Conservation (phyloP, 2,113 vertebrate species). For the Laticauda laticaudata region DNA sequence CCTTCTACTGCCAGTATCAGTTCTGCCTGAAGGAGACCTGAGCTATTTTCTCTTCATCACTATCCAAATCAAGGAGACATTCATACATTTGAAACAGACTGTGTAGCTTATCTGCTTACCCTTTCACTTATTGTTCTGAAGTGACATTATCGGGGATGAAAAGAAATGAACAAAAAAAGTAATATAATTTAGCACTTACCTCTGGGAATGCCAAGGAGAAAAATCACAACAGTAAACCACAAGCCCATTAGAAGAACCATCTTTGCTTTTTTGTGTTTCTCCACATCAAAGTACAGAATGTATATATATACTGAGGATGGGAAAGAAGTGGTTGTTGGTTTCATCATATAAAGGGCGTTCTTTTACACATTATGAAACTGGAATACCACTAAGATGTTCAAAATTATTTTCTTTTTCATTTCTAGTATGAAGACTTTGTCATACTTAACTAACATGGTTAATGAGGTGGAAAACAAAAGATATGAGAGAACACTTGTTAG, state of each 20-base stretch:
- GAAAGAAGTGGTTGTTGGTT: slow-evolving; percentile 66
- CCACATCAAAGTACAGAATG: not conserved
- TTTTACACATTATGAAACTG: slow-evolving; percentile 6
- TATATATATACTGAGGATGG: not conserved
- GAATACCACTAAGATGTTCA: rapidly evolving
- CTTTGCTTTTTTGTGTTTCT: slow-evolving; percentile 17
- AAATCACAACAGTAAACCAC: not conserved
- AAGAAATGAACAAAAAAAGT: slow-evolving; percentile 1
- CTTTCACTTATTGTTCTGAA: not conserved
- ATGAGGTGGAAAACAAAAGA: not conserved
- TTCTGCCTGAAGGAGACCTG: not conserved
- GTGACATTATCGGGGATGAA: not conserved
- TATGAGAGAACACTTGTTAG: not conserved
- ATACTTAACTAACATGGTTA: not conserved
- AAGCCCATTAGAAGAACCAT: slow-evolving; percentile 46
- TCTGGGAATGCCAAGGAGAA: slow-evolving; percentile 38
- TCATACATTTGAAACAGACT: not conserved
- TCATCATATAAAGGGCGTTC: slow-evolving; percentile 22
- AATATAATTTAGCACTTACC: slow-evolving; percentile 53
- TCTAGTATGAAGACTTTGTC: not conserved
- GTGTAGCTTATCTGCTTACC: not conserved
- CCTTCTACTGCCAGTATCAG: not conserved
- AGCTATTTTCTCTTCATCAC: not conserved
- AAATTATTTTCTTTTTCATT: not conserved
- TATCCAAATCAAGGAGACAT: not conserved